Base-by-base conservation (phyloP, 2,113 vertebrate species). In the Hypocryptadius cinnamomeus region DNA sequence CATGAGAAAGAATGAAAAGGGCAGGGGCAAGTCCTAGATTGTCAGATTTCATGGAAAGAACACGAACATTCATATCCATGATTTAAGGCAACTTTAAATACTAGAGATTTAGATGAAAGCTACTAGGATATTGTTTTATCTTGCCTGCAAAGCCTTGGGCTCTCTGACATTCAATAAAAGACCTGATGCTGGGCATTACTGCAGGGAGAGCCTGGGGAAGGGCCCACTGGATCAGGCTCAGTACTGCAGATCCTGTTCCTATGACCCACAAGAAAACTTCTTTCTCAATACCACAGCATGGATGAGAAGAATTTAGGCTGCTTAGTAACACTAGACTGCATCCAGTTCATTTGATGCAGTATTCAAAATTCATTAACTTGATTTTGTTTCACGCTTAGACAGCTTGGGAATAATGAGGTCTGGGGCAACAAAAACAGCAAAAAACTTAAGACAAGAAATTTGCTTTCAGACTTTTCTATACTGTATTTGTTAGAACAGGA, bases 331-430 rank as follows among this genome's bases (percentile, higher is more conserved):
- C 78, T 59, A 79, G 81, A 51, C 59, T 89, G 87, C 81, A 47
- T 65, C 59, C 78, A 79, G 33, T 50, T 92, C 50, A 87, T 91
- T 85, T 47, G 70, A 73, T 19, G 63, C 45, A 85, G 59, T 53
- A 81, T 53, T 94, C 87, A 84, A 95, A 93, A 92, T 85, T 93
- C 94, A 96, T 96, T 95, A 94, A 96, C 50, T 89, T 91, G 74
- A 94, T 94, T 96, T 94, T 87, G 53, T 93, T 94, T 95, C 86
- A 94, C 3, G 86, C 60, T 92, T 80, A 78, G 60, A 80, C 56
- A 88, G 83, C 48, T 88, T 90, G 77, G 40, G 77, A 95, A 84
- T 90, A 96, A 96, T 84, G 72, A 95, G 73, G 69, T 40, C 61
- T 40, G n/a, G 45, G 79, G 77, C 88, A 56, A 94, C 0, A 53